Conservation (phyloP, 2,797 vertebrate genomes). For the Platalea minor region DNA sequence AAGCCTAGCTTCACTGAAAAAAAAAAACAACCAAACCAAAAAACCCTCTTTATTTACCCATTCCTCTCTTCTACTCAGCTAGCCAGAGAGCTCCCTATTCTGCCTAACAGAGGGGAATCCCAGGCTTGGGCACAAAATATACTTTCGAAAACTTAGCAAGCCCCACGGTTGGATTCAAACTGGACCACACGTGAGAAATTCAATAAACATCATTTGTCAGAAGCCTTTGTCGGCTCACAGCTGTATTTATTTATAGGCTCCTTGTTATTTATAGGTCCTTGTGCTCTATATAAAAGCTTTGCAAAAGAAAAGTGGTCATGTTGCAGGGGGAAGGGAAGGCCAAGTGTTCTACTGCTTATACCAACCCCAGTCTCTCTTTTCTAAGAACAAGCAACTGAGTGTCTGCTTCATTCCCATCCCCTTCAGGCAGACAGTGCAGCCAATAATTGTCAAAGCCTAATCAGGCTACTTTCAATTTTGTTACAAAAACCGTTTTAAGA, state of each 20-base stretch:
- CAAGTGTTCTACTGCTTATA: slow-evolving; percentile 34
- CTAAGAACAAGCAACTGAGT: neutral
- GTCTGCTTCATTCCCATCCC: neutral
- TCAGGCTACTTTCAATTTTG: neutral
- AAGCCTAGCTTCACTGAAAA: neutral
- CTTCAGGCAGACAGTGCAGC: neutral
- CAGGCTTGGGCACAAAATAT: slow-evolving; percentile 34
- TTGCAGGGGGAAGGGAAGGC: slow-evolving; percentile 17
- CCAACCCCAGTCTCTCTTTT: slow-evolving; percentile 10
- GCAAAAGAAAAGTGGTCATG: slow-evolving; percentile 38
- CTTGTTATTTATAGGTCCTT: slow-evolving; percentile 75
- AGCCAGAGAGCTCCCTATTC: neutral
- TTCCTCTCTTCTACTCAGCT: neutral
- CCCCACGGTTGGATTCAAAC: slow-evolving; percentile 54
- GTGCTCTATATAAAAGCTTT: slow-evolving; percentile 69
- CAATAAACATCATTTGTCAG: slow-evolving; percentile 80
- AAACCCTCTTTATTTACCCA: neutral
- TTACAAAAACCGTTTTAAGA: neutral
- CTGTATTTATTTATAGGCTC: slow-evolving; percentile 79
- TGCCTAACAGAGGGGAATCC: neutral
- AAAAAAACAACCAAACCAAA: too few species aligned
- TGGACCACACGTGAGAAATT: slow-evolving; percentile 79
- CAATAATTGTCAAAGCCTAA: neutral
- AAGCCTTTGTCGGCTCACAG: slow-evolving; percentile 76
- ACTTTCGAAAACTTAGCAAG: slow-evolving; percentile 43